phyloP scores from a whole-genome alignment of 2,113 vertebrate species.

The Psittacus erithacus region DNA sequence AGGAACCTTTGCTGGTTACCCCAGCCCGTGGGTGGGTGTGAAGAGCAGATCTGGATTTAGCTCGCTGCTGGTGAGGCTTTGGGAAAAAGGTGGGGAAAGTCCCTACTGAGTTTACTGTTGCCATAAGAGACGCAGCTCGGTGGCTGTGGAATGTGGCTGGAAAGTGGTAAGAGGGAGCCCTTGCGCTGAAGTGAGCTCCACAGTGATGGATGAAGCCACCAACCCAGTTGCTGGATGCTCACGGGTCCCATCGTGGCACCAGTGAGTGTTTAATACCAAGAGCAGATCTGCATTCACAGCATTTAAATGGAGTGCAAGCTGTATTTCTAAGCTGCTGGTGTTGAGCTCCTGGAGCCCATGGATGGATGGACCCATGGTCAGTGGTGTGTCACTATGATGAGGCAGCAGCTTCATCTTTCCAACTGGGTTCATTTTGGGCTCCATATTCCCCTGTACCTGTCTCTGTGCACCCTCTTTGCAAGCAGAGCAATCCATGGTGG shows the following conservation, averaged over 20 bases:
- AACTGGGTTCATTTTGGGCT: background rate
- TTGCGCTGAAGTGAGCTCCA: background rate
- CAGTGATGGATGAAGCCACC: background rate
- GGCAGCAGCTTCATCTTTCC: background rate
- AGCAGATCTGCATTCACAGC: background rate
- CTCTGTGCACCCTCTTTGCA: background rate
- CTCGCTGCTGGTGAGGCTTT: background rate
- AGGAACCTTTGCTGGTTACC: background rate
- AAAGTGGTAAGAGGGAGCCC: background rate
- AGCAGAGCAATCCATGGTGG: background rate
- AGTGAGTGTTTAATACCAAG: background rate
- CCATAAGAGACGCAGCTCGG: background rate
- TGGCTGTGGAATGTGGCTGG: background rate
- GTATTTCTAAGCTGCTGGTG: background rate
- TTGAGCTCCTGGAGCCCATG: background rate
- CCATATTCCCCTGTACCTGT: background rate
- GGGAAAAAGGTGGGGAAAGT: background rate
- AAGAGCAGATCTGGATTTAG: constrained; percentile 27
- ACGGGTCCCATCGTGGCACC: fast-evolving
- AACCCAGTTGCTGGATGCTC: background rate
- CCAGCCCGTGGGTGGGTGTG: background rate
- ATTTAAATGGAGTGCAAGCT: background rate
- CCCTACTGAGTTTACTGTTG: background rate
- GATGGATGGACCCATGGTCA: background rate
- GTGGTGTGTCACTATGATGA: fast-evolving